Base-by-base conservation (phyloP, 2,888 invertebrate genomes). In the Belgica antarctica region DNA sequence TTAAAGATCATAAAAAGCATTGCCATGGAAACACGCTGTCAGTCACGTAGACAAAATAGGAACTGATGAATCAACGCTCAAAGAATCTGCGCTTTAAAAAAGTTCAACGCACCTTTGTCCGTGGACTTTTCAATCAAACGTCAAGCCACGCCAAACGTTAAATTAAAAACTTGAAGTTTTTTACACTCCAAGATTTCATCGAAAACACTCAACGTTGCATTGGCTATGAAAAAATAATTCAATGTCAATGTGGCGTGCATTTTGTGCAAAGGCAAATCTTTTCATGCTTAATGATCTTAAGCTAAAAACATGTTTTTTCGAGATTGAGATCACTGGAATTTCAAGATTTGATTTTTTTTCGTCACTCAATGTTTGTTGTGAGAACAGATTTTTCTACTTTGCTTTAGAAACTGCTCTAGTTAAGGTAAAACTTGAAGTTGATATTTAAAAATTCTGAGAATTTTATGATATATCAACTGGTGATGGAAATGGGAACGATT, bases 1-100 rank as follows among this genome's bases (percentile, higher is more conserved):
- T 52, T 52, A 19, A 52, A n/a, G n/a, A n/a, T 52, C 17, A 59
- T 24, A 27, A 59, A 5, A 52, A 22, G 2, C 59, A 59, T 59
- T 12, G 12, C 4, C 12, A 27, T 22, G 1, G 25, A 59, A 25
- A 27, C 27, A n/a, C 27, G 2, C 5, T 12, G n/a, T 2, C 1
- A 59, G 59, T 59, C 59, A 59, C 59, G 59, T 59, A 59, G 25
- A 4, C 59, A 24, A 59, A 2, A 27, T n/a, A 41, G 41, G 2
- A 5, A 10, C 15, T 15, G n/a, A 15, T 34, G 34, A 12, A 12
- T n/a, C n/a, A n/a, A n/a, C n/a, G n/a, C n/a, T n/a, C n/a, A n/a
- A n/a, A n/a, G n/a, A n/a, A n/a, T n/a, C 7, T 12, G 34, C 34
- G 34, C 7, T 34, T 34, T 34, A 12, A 34, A 12, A 8, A 41